Evolutionary conservation across 1,140 invertebrate genomes (phyloP).

Genomic region (Pteromalus puparum): DNA sequence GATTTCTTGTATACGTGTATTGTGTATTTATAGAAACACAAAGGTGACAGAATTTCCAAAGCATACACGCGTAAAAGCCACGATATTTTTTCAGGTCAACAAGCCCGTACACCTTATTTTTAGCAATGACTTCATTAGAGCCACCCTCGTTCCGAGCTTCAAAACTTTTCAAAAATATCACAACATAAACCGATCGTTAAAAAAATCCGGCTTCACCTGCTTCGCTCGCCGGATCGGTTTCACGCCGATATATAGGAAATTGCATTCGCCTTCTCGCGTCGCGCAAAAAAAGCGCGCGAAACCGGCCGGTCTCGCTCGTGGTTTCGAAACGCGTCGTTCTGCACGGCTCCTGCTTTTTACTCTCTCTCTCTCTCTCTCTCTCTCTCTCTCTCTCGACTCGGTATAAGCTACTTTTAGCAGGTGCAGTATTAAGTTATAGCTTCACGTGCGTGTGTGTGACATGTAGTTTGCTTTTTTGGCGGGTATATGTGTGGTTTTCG

Average conservation of each 20-base stretch:
- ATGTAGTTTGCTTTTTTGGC: background rate
- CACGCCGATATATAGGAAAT: background rate
- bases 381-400: background rate
- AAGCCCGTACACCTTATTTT: too few relatives aligned
- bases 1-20: background rate
- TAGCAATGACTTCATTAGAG: too few relatives aligned
- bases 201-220: too few relatives aligned
- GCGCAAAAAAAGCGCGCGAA: background rate
- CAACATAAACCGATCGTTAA: too few relatives aligned
- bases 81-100: background rate
- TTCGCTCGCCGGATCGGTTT: too few relatives aligned
- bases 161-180: too few relatives aligned
- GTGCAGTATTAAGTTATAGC: background rate
- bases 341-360: background rate
- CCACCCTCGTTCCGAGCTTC: too few relatives aligned
- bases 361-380: too few relatives aligned
- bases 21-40: background rate
- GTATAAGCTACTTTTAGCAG: background rate
- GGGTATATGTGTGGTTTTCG: background rate
- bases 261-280: background rate
- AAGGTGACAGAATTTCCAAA: background rate
- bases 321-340: constrained; percentile 8
- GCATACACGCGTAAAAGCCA: background rate
- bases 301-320: background rate
- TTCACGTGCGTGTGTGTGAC: background rate